Base-by-base conservation (phyloP, 2,888 invertebrate species). In the Pammene aurita region DNA sequence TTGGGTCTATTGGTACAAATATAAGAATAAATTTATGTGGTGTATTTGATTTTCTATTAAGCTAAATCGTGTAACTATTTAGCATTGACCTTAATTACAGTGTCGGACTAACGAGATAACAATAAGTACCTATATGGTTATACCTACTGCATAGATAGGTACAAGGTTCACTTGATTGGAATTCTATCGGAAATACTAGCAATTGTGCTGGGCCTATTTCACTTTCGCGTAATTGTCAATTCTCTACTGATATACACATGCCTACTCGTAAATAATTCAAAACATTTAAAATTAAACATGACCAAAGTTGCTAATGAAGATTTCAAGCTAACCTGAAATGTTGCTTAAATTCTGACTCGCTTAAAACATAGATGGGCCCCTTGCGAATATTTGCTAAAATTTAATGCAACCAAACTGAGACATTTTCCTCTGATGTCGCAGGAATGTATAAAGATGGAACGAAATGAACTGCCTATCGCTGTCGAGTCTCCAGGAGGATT, bases 331-430 rank as follows among this genome's bases (percentile, higher is more conserved):
- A 52, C 35, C 50, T 38, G 18, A 67, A 67, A 71, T 61, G 70
- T 70, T 67, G 66, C 60, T 58, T 64, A 66, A 67, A 63, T 69
- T 67, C 67, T 68, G 75, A 75, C 74, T 62, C 41, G 14, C 50
- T 52, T 50, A 52, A n/a, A 62, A 62, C 72, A 72, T 75, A 74
- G 70, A 75, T 72, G 62, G 69, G 14, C 60, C 57, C 70, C 50
- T 41, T 62, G 66, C 57, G 66, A 71, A 73, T 63, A 75, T 77
- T 67, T 66, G 71, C 72, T 76, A 72, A 78, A 78, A 77, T 78
- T 75, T 77, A 75, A 77, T 78, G 78, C 79, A 78, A 78, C 77
- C 78, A 79, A 78, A 75, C 60, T 67, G 72, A 66, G 75, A 70
- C 72, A 72, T 67, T 54, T 75, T 72, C 70, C 67, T 54, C 50